Evolutionary conservation across 2,113 vertebrate genomes (phyloP).

Genomic region (Capra hircus): DNA sequence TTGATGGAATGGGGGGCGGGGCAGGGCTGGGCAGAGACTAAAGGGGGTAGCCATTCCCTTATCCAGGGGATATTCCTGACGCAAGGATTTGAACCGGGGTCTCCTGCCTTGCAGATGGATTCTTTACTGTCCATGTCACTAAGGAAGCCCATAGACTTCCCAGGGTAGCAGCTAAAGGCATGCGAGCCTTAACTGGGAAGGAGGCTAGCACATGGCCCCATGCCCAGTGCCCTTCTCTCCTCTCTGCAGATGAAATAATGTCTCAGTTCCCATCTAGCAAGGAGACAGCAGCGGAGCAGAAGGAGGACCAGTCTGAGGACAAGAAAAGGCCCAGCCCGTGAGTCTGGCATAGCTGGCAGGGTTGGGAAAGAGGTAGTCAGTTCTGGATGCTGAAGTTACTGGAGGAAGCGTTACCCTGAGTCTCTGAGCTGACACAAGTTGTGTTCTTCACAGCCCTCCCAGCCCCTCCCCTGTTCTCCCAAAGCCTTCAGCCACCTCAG

Average conservation of each 20-base stretch:
- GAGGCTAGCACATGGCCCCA: neutral
- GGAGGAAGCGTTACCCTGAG: neutral
- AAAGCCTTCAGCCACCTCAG: conserved; percentile 85
- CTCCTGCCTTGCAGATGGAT: neutral
- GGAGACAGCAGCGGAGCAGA: conserved; percentile 80
- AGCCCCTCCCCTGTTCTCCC: conserved; percentile 70
- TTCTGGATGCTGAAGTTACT: neutral
- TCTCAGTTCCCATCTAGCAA: conserved; percentile 91
- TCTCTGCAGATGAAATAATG: conserved; percentile 90
- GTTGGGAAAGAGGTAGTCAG: neutral
- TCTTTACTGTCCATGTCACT: neutral
- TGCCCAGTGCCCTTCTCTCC: neutral
- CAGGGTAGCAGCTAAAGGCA: neutral
- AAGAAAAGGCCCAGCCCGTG: conserved; percentile 63
- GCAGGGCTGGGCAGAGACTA: neutral
- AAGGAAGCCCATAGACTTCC: neutral
- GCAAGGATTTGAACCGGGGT: neutral
- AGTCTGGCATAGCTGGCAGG: conserved; percentile 24
- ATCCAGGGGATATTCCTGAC: neutral
- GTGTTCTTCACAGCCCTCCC: conserved; percentile 72
- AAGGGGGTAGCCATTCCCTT: neutral
- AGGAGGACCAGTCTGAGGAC: conserved; percentile 71
- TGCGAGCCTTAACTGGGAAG: neutral
- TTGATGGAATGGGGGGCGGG: neutral
- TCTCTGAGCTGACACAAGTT: neutral